Evolutionary conservation across 1,140 invertebrate genomes (phyloP).

Genomic region (Hesperophylax magnus): DNA sequence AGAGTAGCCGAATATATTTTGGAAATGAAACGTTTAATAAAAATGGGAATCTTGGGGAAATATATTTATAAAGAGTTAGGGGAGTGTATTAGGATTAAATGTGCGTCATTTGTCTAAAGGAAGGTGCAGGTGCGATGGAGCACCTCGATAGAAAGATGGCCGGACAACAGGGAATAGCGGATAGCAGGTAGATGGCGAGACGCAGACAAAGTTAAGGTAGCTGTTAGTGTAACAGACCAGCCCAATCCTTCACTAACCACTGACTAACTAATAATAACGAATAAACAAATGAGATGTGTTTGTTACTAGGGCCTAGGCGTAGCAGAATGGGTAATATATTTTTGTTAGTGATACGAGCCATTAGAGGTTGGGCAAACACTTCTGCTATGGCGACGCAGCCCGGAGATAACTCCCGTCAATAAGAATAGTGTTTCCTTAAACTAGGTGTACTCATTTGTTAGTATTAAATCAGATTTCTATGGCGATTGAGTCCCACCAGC

Average conservation of each 20-base stretch:
- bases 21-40: conserved; percentile 49
- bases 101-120: conserved; percentile 46
- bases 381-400: not conserved
- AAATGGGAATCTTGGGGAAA: conserved; percentile 45
- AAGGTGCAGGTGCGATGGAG: not conserved
- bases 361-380: not conserved
- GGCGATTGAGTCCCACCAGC: conserved; percentile 12
- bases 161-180: conserved; percentile 50
- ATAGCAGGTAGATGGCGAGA: not conserved
- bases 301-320: conserved; percentile 40
- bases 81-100: conserved; percentile 41
- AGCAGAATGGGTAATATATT: conserved; percentile 32
- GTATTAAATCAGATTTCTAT: conserved; percentile 33
- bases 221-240: not conserved
- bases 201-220: conserved; percentile 18
- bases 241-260: not conserved
- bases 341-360: conserved; percentile 24
- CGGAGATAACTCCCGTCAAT: conserved; percentile 3
- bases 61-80: conserved; percentile 43
- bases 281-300: conserved; percentile 36
- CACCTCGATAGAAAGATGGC: conserved; percentile 22
- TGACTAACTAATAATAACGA: not conserved
- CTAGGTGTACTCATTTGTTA: conserved; percentile 37
- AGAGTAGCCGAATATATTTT: conserved; percentile 52
- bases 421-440: conserved; percentile 25